Base-by-base conservation (phyloP, 2,113 vertebrate genomes). In the Tupaia tana region DNA sequence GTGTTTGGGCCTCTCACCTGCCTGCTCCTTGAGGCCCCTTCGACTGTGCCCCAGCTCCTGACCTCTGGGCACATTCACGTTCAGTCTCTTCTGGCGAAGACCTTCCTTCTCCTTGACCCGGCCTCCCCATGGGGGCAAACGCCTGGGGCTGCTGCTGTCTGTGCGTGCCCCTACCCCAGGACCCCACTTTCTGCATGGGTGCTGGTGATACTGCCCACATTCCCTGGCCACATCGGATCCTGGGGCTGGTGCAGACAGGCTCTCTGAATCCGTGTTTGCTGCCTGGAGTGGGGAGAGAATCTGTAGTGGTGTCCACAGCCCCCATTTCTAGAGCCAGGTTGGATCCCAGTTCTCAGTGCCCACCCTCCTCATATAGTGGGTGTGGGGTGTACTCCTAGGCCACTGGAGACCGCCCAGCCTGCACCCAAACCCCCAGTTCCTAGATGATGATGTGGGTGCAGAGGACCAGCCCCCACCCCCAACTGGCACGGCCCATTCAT, bases 101-200 rank as follows among this genome's bases (percentile, higher is more conserved):
- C 70, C 71, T 86, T 67, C 75, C 29, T 66, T 90, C 54, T 66
- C 66, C 74, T 95, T 74, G 71, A 84, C 74, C 78, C 71, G 75
- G 82, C 52, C 7, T 67, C 34, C 69, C 29, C 3, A 6, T 22
- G 80, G 27, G 52, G 14, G 74, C 73, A 82, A 63, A n/a, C 18
- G 63, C 95, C 64, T 43, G 67, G 25, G 61, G 54, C 11, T 5
- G 31, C 3, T 18, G 27, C 67, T 63, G 22, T 27, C 56, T 75
- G 83, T 54, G 20, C 43, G 27, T 2, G 29, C 3, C 61, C 31
- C n/a, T 6, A 73, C 27, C 12, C 31, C 3, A 14, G 89, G 77
- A 81, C 64, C 19, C 74, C 77, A 52, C 56, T 89, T 90, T 24
- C 56, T 10, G 11, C 14, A 18, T 1, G 9, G 0, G 3, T 25